phyloP scores from a whole-genome alignment of 2,797 vertebrate genomes.

The Pipistrellus pygmaeus region DNA sequence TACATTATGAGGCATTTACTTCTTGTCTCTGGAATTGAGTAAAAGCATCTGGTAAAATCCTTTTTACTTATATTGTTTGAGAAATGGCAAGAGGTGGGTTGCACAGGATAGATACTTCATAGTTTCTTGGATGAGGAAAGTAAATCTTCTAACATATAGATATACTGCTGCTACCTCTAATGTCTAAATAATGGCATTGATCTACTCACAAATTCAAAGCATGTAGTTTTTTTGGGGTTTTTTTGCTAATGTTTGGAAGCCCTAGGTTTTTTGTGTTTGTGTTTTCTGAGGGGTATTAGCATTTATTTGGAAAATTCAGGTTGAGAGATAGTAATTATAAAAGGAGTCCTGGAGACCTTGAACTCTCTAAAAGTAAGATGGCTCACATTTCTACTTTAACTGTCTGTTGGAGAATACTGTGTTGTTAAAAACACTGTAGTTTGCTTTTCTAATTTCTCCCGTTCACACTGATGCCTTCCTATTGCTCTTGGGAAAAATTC shows the following conservation, averaged over 20 bases:
- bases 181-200: not conserved
- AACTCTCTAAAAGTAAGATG: slow-evolving; percentile 39
- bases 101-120: slow-evolving; percentile 23
- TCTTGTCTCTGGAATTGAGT: slow-evolving; percentile 37
- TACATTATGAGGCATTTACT: slow-evolving; percentile 46
- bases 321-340: slow-evolving; percentile 24
- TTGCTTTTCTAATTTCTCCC: slow-evolving; percentile 43
- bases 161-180: not conserved
- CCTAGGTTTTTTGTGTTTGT: not conserved
- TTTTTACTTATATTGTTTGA: slow-evolving; percentile 28
- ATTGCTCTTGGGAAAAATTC: slow-evolving; percentile 43
- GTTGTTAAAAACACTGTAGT: slow-evolving; percentile 53
- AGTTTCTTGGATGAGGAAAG: slow-evolving; percentile 41
- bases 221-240: not conserved
- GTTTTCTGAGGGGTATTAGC: slow-evolving; percentile 7
- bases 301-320: slow-evolving; percentile 56
- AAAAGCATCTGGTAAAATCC: slow-evolving; percentile 51
- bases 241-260: not conserved
- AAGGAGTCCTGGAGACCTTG: slow-evolving; percentile 16
- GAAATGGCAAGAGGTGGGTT: not conserved
- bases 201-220: not conserved
- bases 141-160: slow-evolving; percentile 3
- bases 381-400: slow-evolving; percentile 24
- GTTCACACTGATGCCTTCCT: slow-evolving; percentile 13
- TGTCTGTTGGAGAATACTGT: not conserved